Conservation (phyloP, 2,113 vertebrate genomes). For the Climacteris rufus region DNA sequence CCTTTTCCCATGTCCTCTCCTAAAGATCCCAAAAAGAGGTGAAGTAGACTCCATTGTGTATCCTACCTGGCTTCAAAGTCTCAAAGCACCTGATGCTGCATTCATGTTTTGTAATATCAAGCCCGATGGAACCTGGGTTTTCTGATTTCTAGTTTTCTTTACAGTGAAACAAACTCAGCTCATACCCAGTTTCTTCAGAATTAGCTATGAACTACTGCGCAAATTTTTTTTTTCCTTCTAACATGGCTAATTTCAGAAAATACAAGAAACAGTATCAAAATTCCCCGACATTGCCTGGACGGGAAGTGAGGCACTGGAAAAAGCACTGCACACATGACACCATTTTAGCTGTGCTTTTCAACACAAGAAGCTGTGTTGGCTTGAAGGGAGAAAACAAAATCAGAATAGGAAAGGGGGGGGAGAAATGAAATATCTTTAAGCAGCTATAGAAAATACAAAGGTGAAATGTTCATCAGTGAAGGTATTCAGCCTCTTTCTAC, state of each 20-base stretch:
- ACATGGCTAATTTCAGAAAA: neutral
- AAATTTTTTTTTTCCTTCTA: neutral
- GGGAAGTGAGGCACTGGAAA: neutral
- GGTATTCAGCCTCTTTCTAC: neutral
- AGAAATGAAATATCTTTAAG: neutral
- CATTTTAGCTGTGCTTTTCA: neutral
- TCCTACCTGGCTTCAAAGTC: neutral
- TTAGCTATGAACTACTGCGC: neutral
- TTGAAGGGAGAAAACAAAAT: neutral
- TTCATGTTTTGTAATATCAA: neutral
- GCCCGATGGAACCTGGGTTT: neutral
- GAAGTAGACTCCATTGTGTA: neutral
- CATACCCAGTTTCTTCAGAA: neutral
- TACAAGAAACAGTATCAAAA: neutral
- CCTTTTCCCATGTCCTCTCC: neutral
- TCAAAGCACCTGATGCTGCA: neutral
- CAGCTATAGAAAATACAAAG: neutral
- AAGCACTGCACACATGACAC: neutral
- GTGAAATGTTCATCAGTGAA: neutral
- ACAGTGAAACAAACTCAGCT: neutral
- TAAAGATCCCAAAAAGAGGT: neutral
- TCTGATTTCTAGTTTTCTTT: neutral
- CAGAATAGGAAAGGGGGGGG: neutral
- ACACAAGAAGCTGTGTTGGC: neutral
- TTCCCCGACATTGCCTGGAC: neutral